Conservation (phyloP, 2,888 invertebrate species). For the Nymphalis urticae region DNA sequence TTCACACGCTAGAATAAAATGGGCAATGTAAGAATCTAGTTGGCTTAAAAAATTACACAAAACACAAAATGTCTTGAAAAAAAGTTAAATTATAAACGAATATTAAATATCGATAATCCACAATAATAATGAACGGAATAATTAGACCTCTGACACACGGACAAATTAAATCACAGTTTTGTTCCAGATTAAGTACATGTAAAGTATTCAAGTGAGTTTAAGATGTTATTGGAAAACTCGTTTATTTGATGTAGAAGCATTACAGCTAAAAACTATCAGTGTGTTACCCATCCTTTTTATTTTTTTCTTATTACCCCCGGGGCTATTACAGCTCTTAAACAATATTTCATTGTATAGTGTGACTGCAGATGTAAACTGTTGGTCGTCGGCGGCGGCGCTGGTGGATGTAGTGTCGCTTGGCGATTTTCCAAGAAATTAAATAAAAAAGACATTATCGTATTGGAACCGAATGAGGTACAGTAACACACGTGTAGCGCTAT, state of each 20-base stretch:
- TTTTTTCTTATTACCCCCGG: too few relatives aligned
- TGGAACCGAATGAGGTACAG: constrained; percentile 90
- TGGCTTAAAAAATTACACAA: constrained; percentile 9
- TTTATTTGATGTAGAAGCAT: too few relatives aligned
- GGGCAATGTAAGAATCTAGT: constrained; percentile 6
- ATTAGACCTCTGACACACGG: background rate
- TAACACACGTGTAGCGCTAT: too few relatives aligned
- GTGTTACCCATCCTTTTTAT: too few relatives aligned
- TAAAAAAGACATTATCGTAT: constrained; percentile 87
- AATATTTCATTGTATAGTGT: too few relatives aligned
- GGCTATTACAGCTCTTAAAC: too few relatives aligned
- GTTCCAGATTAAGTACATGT: constrained; percentile 14
- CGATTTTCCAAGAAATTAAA: constrained; percentile 87
- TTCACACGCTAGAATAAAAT: background rate
- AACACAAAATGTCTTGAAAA: constrained; percentile 13
- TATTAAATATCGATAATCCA: background rate
- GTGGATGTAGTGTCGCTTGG: constrained; percentile 93
- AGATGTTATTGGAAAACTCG: background rate
- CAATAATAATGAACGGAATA: constrained; percentile 6
- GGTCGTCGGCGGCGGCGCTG: constrained; percentile 95
- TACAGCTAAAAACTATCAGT: too few relatives aligned
- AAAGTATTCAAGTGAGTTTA: constrained; percentile 32
- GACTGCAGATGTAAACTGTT: constrained; percentile 87
- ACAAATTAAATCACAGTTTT: constrained; percentile 11
- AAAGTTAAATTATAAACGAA: background rate